Base-by-base conservation (phyloP, 2,113 vertebrate genomes). In the Lathamus discolor region DNA sequence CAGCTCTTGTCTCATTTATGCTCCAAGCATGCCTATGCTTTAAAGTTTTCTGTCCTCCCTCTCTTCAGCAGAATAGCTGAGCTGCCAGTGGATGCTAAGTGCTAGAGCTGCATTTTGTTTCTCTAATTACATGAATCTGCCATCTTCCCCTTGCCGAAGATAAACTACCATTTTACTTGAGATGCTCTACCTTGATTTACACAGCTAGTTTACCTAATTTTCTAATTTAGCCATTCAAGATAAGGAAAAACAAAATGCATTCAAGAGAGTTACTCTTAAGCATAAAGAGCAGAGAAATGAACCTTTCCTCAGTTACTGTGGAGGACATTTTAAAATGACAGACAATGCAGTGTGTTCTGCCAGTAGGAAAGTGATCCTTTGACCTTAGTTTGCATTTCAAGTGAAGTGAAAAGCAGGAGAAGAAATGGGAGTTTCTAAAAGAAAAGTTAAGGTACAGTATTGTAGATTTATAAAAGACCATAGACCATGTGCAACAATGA, bases 321-420 rank as follows among this genome's bases (percentile, higher is more conserved):
- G 76, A 93, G 73, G 54, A 79, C 52, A 49, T 96, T 85, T 95
- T 66, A 48, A 88, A 95, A 91, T 76, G 80, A 93, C 88, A 94
- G 93, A 92, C 96, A 94, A 95, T 89, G 87, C 86, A 91, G 57
- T 31, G 25, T 76, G 81, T 86, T 93, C 93, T 92, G 90, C 83
- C 75, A 88, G 94, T 75, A 94, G 92, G 96, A 96, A 95, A 83
- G 86, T 62, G 82, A 95, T 96, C 92, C 54, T 88, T 87, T 97
- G 95, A 94, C 93, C 93, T 95, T 81, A 57, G 62, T 97, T 97
- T 96, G 91, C 89, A 97, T 97, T 97, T 96, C 96, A 97, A 97
- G 91, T 92, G 90, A 95, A 96, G 48, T 75, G 86, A 92, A 92
- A 97, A 92, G 88, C 78, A 8, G 64, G 15, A 68, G 52, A 95